phyloP scores from a whole-genome alignment of 2,113 vertebrate species.

The Lucifuga dentata region DNA sequence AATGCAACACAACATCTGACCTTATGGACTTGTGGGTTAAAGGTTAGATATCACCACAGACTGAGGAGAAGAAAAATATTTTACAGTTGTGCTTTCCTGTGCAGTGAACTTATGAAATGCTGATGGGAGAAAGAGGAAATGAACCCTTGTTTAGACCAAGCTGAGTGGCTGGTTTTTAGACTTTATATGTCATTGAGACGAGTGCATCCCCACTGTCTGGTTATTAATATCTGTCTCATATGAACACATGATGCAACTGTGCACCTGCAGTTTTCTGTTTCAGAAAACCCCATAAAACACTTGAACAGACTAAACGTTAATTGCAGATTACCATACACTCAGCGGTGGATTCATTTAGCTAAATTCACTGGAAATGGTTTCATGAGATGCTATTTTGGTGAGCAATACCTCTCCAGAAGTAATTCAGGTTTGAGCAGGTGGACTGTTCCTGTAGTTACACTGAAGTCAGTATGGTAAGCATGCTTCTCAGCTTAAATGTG shows the following conservation, averaged over 20 bases:
- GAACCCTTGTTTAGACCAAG: neutral
- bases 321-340: neutral
- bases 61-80: neutral
- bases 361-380: slow-evolving; percentile 49
- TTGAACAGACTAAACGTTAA: neutral
- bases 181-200: neutral
- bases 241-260: slow-evolving; percentile 17
- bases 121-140: slow-evolving; percentile 44
- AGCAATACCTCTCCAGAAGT: neutral
- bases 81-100: neutral
- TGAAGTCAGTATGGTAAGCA: too few species aligned
- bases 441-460: too few species aligned
- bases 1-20: neutral
- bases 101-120: neutral
- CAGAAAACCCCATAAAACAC: slow-evolving; percentile 31
- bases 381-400: slow-evolving; percentile 15
- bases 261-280: slow-evolving; percentile 51
- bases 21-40: neutral
- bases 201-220: slow-evolving; percentile 20
- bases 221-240: slow-evolving; percentile 38
- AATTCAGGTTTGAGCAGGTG: slow-evolving; percentile 12
- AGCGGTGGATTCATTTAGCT: slow-evolving; percentile 5
- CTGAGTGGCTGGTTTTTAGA: neutral
- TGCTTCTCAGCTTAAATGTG: too few species aligned
- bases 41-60: neutral